phyloP scores from a whole-genome alignment of 64 coral and sea anemone species.

The Stichodactyla mertensii region DNA sequence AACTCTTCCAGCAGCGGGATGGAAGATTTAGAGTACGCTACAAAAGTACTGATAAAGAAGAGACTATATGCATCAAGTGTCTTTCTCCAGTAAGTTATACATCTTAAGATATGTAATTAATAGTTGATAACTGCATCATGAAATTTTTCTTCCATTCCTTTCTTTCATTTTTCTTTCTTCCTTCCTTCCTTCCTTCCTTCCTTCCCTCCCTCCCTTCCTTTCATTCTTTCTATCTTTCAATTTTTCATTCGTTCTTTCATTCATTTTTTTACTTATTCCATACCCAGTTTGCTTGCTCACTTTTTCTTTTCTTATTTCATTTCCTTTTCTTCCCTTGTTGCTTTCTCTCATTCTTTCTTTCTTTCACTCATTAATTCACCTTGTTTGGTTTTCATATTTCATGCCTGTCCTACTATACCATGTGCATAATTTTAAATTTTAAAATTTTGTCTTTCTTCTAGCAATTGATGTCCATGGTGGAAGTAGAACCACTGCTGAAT shows the following conservation, averaged over 20 bases:
- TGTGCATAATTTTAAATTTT: neutral
- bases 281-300: too few species aligned
- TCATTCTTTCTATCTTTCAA: too few species aligned
- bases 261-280: too few species aligned
- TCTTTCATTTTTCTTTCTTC: neutral
- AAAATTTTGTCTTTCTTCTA: conserved; percentile 2
- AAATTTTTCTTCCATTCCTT: neutral
- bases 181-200: too few species aligned
- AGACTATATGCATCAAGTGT: conserved; percentile 89
- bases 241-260: too few species aligned
- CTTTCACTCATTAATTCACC: neutral
- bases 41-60: conserved; percentile 97
- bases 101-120: neutral
- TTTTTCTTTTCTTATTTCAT: too few species aligned
- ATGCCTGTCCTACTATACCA: neutral
- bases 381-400: neutral
- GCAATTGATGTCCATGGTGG: conserved; percentile 74
- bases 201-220: too few species aligned
- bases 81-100: conserved; percentile 61
- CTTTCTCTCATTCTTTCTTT: too few species aligned
- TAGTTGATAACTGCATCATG: neutral
- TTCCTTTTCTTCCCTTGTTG: too few species aligned
- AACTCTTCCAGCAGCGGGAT: conserved; percentile 62
- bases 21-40: conserved; percentile 87
- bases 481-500: conserved; percentile 65